A percentile compares a stretch with the other conserved stretches of the same genome.
Evolutionary conservation across 2,888 invertebrate species (phyloP).

Genomic region (Tetanocera ferruginea): DNA sequence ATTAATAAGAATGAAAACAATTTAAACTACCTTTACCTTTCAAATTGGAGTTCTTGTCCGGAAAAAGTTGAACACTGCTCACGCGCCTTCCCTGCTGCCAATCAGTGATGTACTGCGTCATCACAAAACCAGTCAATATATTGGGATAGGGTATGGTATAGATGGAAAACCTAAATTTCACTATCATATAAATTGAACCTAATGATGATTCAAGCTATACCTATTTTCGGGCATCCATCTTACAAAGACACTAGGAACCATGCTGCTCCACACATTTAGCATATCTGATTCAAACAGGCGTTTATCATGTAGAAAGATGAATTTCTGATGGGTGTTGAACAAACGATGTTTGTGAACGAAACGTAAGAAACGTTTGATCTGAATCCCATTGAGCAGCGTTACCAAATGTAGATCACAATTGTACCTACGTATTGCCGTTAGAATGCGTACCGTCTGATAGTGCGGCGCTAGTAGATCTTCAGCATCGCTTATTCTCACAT

Average conservation of each 20-base stretch:
- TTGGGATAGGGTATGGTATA: conserved; percentile 82
- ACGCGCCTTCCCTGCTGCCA: conserved; percentile 77
- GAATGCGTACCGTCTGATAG: conserved; percentile 73
- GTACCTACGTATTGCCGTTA: conserved; percentile 74
- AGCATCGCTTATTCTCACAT: conserved; percentile 74
- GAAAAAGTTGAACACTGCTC: conserved; percentile 59
- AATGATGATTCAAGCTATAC: too few relatives aligned
- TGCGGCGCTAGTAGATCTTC: conserved; percentile 78
- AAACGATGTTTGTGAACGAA: conserved; percentile 81
- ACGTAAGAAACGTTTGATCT: conserved; percentile 76
- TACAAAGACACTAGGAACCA: conserved; percentile 82
- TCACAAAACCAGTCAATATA: conserved; percentile 72
- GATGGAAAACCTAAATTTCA: conserved; percentile 77
- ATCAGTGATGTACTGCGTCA: conserved; percentile 76
- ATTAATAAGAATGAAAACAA: background rate
- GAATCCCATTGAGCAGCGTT: conserved; percentile 79
- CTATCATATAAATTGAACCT: too few relatives aligned
- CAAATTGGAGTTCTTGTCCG: conserved; percentile 65
- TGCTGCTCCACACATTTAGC: conserved; percentile 82
- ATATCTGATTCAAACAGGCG: conserved; percentile 77
- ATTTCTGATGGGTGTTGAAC: conserved; percentile 79
- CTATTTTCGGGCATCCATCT: conserved; percentile 62
- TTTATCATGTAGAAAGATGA: conserved; percentile 79
- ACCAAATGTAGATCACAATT: conserved; percentile 82
- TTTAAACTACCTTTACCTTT: conserved; percentile 56